phyloP scores from a whole-genome alignment of 1,140 invertebrate species.

The Caenorhabditis remanei region DNA sequence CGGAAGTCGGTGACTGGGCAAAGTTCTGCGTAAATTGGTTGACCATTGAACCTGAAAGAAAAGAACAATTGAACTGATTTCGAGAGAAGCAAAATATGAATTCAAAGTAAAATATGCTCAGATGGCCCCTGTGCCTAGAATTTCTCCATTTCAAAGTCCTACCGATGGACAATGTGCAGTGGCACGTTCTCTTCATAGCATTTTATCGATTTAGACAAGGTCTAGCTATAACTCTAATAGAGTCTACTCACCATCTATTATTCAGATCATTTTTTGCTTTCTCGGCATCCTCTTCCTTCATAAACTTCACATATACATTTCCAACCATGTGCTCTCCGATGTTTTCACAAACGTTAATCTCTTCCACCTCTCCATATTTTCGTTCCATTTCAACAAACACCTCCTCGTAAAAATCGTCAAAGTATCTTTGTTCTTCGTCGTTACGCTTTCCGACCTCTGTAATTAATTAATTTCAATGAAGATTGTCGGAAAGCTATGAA shows the following conservation, averaged over 20 bases:
- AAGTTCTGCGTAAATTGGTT: slow-evolving; percentile 96
- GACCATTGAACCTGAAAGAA: slow-evolving; percentile 86
- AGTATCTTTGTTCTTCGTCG: slow-evolving; percentile 98
- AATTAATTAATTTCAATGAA: slow-evolving; percentile 29
- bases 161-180: slow-evolving; percentile 8
- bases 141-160: slow-evolving; percentile 17
- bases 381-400: slow-evolving; percentile 98
- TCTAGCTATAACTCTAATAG: not conserved
- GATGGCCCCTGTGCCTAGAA: slow-evolving; percentile 21
- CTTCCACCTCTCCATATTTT: slow-evolving; percentile 98
- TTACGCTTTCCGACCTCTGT: slow-evolving; percentile 82
- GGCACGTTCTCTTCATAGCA: slow-evolving; percentile 8
- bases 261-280: slow-evolving; percentile 95
- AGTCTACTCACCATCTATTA: slow-evolving; percentile 85
- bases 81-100: no score
- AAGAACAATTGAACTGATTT: not conserved
- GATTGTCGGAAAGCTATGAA: not conserved
- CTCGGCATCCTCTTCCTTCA: slow-evolving; percentile 97
- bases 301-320: slow-evolving; percentile 83
- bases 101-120: not conserved
- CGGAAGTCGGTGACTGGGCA: slow-evolving; percentile 98
- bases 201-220: no score
- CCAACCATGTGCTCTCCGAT: slow-evolving; percentile 91
- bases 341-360: slow-evolving; percentile 99
- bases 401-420: slow-evolving; percentile 99